Percentiles rank a stretch among this genome's conserved stretches.
Conservation (phyloP, 2,797 vertebrate species). For the Clarias pachynema region DNA sequence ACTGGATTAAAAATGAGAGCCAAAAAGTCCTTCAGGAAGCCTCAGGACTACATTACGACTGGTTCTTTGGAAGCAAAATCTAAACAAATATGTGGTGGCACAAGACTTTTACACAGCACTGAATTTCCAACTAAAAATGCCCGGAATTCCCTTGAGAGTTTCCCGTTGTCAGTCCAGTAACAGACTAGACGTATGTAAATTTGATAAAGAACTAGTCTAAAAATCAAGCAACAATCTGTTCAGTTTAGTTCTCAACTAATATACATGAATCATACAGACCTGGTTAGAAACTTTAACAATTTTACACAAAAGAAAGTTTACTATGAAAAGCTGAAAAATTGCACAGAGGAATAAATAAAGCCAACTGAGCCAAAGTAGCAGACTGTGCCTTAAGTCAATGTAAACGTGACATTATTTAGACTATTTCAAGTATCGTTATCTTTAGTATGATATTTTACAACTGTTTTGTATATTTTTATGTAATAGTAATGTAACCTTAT, state of each 20-base stretch:
- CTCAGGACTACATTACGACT: too few relatives aligned
- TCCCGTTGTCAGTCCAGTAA: background rate
- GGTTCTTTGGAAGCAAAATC: too few relatives aligned
- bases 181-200: background rate
- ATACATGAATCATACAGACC: background rate
- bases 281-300: background rate
- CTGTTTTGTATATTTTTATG: background rate
- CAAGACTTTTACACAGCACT: too few relatives aligned
- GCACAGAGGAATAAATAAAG: background rate
- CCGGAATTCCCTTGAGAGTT: background rate
- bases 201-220: background rate
- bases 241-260: background rate
- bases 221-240: background rate
- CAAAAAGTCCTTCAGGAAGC: too few relatives aligned
- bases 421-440: background rate
- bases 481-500: background rate
- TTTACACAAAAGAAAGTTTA: background rate
- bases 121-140: too few relatives aligned
- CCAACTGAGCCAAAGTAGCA: background rate
- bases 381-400: background rate
- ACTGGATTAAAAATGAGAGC: too few relatives aligned
- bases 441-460: background rate
- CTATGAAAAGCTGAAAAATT: background rate
- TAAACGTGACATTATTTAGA: background rate
- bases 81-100: too few relatives aligned